phyloP scores from a whole-genome alignment of 2,113 vertebrate species.

The Pangasianodon gigas region DNA sequence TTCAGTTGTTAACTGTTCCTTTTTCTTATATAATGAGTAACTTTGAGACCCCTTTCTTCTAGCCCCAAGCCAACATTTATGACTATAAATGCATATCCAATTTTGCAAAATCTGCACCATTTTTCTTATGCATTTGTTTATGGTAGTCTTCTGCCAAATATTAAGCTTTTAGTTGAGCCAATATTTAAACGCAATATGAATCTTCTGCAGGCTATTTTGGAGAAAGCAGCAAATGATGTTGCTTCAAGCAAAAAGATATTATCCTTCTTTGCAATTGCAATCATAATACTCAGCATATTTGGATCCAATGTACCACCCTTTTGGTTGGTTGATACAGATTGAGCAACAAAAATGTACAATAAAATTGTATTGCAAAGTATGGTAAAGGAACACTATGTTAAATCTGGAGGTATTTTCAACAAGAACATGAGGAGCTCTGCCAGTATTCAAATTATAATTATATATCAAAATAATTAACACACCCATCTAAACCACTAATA shows the following conservation, averaged over 20 bases:
- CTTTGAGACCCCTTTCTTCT: background rate
- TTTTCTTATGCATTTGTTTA: conserved; percentile 11
- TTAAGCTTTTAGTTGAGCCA: conserved; percentile 32
- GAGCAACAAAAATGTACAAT: too few relatives aligned
- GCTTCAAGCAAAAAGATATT: conserved; percentile 7
- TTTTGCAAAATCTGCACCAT: conserved; percentile 27
- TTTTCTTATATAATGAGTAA: background rate
- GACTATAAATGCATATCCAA: background rate
- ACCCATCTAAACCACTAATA: too few relatives aligned
- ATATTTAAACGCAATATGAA: conserved; percentile 27
- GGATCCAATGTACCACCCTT: background rate
- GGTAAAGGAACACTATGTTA: too few relatives aligned
- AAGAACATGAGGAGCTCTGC: too few relatives aligned
- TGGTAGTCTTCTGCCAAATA: conserved; percentile 30
- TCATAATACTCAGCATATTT: conserved; percentile 27
- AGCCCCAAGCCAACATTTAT: background rate
- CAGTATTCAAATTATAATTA: too few relatives aligned
- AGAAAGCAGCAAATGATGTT: conserved; percentile 24
- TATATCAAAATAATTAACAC: too few relatives aligned
- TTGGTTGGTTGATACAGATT: background rate
- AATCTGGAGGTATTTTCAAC: too few relatives aligned
- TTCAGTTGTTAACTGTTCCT: background rate
- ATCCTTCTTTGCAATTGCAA: background rate
- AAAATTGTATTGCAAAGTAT: too few relatives aligned
- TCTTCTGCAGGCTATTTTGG: conserved; percentile 33